Percentiles rank a stretch among this genome's conserved stretches.
These are phyloP conservation scores for Doris montereyensis DNA, from an alignment of 2,888 invertebrate genomes.

Conservation along the genomic window DNA sequence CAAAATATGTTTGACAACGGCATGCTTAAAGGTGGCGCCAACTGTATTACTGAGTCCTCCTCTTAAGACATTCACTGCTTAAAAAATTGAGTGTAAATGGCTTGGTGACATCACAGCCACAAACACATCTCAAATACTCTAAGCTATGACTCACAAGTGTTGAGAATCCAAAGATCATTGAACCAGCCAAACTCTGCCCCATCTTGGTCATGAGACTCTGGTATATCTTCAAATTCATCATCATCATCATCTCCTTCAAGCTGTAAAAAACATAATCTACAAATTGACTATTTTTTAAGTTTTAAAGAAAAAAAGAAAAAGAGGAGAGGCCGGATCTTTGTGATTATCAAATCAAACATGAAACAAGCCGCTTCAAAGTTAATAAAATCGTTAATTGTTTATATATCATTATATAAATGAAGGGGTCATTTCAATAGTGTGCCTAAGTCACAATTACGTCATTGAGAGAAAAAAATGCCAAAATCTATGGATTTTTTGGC, in stretches of 20 bases:
- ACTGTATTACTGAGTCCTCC: no score
- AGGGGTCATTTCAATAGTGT: no score
- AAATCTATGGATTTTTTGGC: no score
- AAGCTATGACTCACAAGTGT: constrained; percentile 26
- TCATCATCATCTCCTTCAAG: constrained; percentile 51
- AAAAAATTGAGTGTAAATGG: no score
- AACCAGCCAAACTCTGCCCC: constrained; percentile 72
- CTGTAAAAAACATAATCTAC: background rate
- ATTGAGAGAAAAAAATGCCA: background rate
- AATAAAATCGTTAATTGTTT: background rate
- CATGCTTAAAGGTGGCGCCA: no score
- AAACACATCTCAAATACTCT: background rate
- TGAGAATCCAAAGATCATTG: constrained; percentile 62
- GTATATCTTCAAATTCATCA: constrained; percentile 51
- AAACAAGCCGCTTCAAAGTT: background rate
- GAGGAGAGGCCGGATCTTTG: no score
- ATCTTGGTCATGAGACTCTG: constrained; percentile 53
- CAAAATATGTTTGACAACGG: no score
- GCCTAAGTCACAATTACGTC: no score
- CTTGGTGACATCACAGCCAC: no score
- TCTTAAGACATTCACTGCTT: no score
- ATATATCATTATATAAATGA: background rate
- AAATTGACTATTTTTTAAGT: constrained; percentile 8
- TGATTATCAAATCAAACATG: no score
- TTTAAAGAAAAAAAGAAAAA: background rate